A percentile compares a stretch with the other conserved stretches of the same genome.
These are phyloP conservation scores for Neoitamus cyanurus DNA, from an alignment of 2,888 invertebrate species.

Conservation along the genomic window DNA sequence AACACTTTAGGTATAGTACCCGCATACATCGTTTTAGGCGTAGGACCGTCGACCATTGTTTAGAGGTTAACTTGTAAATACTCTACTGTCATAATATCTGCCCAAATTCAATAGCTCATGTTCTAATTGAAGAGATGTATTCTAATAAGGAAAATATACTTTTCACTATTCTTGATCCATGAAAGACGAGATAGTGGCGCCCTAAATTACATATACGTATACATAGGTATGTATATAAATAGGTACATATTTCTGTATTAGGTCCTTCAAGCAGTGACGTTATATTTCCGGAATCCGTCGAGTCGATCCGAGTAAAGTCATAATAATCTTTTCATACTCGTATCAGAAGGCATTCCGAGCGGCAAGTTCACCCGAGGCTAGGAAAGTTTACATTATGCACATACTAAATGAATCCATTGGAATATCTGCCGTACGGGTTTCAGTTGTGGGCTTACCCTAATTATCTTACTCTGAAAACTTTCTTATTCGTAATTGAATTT, in stretches of 20 bases:
- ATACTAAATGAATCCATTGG: slow-evolving; percentile 32
- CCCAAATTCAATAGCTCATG: too few relatives aligned
- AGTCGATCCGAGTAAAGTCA: not conserved
- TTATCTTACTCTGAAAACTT: slow-evolving; percentile 25
- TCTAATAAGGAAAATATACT: too few relatives aligned
- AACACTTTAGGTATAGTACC: too few relatives aligned
- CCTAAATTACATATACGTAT: slow-evolving; percentile 9
- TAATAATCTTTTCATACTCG: slow-evolving; percentile 42
- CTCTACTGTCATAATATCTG: too few relatives aligned
- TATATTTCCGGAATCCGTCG: slow-evolving; percentile 14
- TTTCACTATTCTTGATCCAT: too few relatives aligned
- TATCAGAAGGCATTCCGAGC: slow-evolving; percentile 25
- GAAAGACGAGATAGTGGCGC: not conserved
- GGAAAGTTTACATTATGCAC: slow-evolving; percentile 39
- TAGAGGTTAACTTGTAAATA: too few relatives aligned
- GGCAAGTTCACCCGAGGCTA: slow-evolving; percentile 33
- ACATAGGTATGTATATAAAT: not conserved
- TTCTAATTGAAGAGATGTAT: too few relatives aligned
- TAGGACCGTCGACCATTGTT: too few relatives aligned
- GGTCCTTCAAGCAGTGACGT: slow-evolving; percentile 10
- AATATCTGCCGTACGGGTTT: not conserved
- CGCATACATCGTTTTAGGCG: too few relatives aligned
- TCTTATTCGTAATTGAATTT: slow-evolving; percentile 23
- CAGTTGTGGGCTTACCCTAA: slow-evolving; percentile 2
- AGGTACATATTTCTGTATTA: not conserved